phyloP scores from a whole-genome alignment of 2,113 vertebrate species.

The Puffinus mauretanicus region DNA sequence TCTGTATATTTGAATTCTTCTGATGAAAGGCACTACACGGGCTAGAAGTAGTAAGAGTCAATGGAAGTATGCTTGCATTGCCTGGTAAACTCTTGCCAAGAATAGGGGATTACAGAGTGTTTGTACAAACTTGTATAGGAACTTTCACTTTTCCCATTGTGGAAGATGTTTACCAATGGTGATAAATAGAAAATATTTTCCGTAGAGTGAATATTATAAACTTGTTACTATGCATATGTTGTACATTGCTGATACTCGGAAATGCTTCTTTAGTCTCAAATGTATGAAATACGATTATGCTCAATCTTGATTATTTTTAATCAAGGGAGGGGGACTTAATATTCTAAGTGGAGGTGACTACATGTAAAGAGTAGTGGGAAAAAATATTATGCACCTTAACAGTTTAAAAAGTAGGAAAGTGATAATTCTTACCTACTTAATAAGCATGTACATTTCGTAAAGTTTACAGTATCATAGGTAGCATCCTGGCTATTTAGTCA shows the following conservation, averaged over 20 bases:
- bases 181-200: not conserved
- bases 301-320: not conserved
- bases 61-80: not conserved
- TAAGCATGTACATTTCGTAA: not conserved
- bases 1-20: not conserved
- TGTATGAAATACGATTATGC: not conserved
- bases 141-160: not conserved
- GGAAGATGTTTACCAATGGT: not conserved
- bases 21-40: rapidly evolving
- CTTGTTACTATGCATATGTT: not conserved
- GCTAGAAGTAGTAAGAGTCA: not conserved
- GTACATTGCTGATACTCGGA: not conserved
- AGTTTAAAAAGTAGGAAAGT: not conserved
- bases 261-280: not conserved
- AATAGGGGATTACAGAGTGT: not conserved
- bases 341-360: not conserved
- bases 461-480: not conserved
- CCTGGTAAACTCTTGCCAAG: not conserved
- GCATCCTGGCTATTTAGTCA: not conserved
- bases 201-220: not conserved
- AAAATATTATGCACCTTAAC: not conserved
- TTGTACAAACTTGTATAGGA: not conserved
- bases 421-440: not conserved
- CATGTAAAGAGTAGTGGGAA: not conserved
- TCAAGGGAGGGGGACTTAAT: not conserved